A percentile compares a stretch with the other conserved stretches of the same genome.
Evolutionary conservation across 2,797 vertebrate species (phyloP).

Genomic region (Podarcis lilfordi): DNA sequence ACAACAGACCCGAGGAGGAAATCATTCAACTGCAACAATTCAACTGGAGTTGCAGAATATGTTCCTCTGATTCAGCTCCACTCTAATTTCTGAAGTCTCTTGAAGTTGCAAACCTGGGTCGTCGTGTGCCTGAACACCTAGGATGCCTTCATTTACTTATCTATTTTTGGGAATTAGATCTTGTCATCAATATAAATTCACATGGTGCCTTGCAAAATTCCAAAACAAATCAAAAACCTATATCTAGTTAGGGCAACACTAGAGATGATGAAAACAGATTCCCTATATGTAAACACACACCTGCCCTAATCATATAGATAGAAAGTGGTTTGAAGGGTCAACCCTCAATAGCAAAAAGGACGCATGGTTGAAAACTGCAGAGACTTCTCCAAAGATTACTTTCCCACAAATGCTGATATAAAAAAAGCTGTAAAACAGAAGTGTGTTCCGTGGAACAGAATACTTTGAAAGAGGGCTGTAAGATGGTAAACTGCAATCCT

Average conservation of each 20-base stretch:
- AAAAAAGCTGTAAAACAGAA: background rate
- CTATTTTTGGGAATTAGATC: background rate
- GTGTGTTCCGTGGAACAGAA: background rate
- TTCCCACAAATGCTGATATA: background rate
- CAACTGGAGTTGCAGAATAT: background rate
- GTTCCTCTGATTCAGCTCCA: background rate
- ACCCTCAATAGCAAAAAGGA: background rate
- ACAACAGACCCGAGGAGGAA: slow-evolving; percentile 27
- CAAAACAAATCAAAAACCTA: background rate
- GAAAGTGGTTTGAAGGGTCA: background rate
- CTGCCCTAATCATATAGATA: no score
- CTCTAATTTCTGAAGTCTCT: background rate
- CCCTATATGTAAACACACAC: no score
- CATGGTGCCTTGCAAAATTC: background rate
- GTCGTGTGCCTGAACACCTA: background rate
- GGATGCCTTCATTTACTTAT: background rate
- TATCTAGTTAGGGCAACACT: no score
- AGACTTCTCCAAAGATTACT: no score
- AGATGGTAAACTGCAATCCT: background rate
- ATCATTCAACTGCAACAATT: slow-evolving; percentile 8
- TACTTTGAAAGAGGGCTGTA: background rate
- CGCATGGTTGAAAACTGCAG: background rate
- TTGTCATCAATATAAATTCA: background rate
- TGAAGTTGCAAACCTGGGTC: background rate
- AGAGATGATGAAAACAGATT: no score